A percentile compares a stretch with the other conserved stretches of the same genome.
phyloP scores from a whole-genome alignment of 2,888 invertebrate genomes.

The Zele albiditarsus region DNA sequence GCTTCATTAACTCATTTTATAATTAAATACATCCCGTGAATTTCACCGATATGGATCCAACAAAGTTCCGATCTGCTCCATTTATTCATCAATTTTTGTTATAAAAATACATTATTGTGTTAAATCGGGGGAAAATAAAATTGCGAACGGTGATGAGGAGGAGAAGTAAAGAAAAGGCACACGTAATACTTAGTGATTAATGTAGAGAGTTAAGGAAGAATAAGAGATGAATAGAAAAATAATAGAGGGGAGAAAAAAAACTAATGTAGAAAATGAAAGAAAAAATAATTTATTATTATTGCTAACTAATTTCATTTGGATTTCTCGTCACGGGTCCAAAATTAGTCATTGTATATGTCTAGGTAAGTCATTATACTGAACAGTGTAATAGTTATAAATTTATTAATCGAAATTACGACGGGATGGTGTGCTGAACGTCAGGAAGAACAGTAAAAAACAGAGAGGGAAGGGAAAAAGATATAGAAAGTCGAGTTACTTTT shows the following conservation, averaged over 20 bases:
- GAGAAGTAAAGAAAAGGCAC: not conserved
- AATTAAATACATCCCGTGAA: not conserved
- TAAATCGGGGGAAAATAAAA: not conserved
- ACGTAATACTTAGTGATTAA: not conserved
- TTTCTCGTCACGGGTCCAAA: constrained; percentile 70
- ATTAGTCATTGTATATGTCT: constrained; percentile 62
- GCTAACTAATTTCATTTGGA: constrained; percentile 50
- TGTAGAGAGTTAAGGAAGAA: not conserved
- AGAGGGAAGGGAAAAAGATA: constrained; percentile 35
- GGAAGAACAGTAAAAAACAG: constrained; percentile 20
- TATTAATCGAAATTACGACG: constrained; percentile 5
- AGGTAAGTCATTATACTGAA: constrained; percentile 39
- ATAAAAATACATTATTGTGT: not conserved
- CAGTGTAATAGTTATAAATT: constrained; percentile 35
- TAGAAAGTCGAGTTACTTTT: constrained; percentile 46
- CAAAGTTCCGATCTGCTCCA: not conserved
- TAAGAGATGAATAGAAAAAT: not conserved
- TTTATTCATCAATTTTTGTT: not conserved
- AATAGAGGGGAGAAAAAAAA: not conserved
- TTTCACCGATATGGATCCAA: not conserved
- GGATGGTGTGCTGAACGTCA: constrained; percentile 40
- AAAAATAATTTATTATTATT: constrained; percentile 34
- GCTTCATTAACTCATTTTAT: not conserved
- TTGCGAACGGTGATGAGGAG: not conserved
- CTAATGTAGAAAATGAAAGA: constrained; percentile 9